A percentile compares a stretch with the other conserved stretches of the same genome.
Conservation (phyloP, 1,140 invertebrate species). For the Contarinia nasturtii region DNA sequence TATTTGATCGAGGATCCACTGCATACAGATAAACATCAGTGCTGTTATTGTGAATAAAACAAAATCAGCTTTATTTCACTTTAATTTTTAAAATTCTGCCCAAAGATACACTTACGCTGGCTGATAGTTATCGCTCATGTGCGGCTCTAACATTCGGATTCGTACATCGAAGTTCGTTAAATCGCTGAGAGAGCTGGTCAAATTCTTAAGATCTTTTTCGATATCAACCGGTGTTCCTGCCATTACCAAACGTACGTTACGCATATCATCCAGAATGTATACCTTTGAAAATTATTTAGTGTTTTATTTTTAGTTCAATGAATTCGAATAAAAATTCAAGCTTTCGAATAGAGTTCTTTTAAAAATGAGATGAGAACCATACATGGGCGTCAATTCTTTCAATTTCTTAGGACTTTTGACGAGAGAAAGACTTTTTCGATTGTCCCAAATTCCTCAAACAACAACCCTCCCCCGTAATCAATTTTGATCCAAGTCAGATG, state of each 20-base stretch:
- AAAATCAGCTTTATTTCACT: constrained; percentile 4
- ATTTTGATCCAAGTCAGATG: too few species aligned
- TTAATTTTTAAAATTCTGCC: not conserved
- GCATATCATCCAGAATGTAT: constrained; percentile 61
- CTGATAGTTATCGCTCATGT: constrained; percentile 34
- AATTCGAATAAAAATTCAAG: too few species aligned
- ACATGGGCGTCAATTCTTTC: too few species aligned
- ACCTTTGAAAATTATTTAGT: constrained; percentile 45
- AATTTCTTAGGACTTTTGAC: too few species aligned
- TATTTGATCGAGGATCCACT: constrained; percentile 57
- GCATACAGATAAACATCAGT: constrained; percentile 72
- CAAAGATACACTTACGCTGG: constrained; percentile 38
- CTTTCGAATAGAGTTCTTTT: too few species aligned
- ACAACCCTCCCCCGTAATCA: not conserved
- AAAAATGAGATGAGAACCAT: too few species aligned
- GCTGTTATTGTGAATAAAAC: constrained; percentile 29
- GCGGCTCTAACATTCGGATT: constrained; percentile 55
- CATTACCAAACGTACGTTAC: constrained; percentile 58
- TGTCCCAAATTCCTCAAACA: too few species aligned
- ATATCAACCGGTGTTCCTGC: constrained; percentile 52
- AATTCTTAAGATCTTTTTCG: constrained; percentile 45
- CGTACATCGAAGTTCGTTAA: constrained; percentile 58
- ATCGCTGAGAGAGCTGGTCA: constrained; percentile 45
- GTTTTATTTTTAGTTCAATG: too few species aligned
- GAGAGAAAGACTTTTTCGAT: too few species aligned